These are phyloP conservation scores for Apamea crenata DNA, from an alignment of 2,888 invertebrate species.

Conservation along the genomic window DNA sequence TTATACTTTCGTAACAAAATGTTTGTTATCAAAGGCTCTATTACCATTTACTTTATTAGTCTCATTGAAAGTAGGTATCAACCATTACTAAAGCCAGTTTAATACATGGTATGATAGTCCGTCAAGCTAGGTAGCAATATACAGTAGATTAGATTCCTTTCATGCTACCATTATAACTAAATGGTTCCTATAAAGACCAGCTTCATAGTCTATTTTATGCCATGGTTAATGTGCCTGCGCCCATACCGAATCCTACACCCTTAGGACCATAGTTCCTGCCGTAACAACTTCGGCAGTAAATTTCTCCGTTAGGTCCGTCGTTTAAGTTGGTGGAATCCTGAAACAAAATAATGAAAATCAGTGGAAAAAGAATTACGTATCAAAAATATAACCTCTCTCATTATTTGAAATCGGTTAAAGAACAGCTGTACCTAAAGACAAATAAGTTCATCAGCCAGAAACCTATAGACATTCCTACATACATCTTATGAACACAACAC, in stretches of 20 bases:
- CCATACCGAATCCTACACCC: slow-evolving; percentile 97
- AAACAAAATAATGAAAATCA: slow-evolving; percentile 64
- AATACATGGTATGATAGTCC: slow-evolving; percentile 87
- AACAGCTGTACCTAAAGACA: background rate
- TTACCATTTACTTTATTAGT: slow-evolving; percentile 82
- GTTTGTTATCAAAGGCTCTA: slow-evolving; percentile 78
- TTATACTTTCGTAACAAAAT: slow-evolving; percentile 89
- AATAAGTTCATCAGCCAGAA: background rate
- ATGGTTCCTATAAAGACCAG: slow-evolving; percentile 86
- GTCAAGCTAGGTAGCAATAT: slow-evolving; percentile 79
- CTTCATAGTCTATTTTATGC: slow-evolving; percentile 91
- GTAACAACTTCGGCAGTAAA: slow-evolving; percentile 98
- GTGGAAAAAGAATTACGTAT: background rate
- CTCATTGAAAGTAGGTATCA: slow-evolving; percentile 84
- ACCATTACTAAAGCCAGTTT: slow-evolving; percentile 90
- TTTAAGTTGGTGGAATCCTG: slow-evolving; percentile 97
- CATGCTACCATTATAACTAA: slow-evolving; percentile 81
- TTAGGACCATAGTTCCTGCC: slow-evolving; percentile 96
- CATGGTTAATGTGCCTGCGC: slow-evolving; percentile 97
- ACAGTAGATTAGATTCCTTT: slow-evolving; percentile 86
- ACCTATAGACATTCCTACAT: too few relatives aligned
- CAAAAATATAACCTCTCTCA: background rate
- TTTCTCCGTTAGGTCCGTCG: slow-evolving; percentile 97
- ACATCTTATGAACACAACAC: background rate
- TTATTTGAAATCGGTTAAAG: background rate